Evolutionary conservation across 2,888 invertebrate species (phyloP), one percentile per base, ranked within the genome.

Genomic region (Nomada ruficornis): DNA sequence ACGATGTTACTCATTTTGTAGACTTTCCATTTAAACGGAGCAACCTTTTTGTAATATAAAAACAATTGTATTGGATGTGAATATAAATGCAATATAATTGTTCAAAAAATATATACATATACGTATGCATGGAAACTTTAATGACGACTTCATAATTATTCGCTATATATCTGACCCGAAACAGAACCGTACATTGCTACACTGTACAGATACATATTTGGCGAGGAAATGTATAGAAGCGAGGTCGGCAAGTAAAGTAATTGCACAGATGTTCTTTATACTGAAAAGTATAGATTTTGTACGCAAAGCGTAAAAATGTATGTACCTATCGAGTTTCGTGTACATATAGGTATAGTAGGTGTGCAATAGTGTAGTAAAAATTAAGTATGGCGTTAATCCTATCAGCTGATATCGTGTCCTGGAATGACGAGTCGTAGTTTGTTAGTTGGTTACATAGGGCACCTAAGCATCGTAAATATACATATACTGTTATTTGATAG

Each of bases 331-430:
- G 5, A 47, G 47, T 47, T 47, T 13, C 0, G 47, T 47, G 1
- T 11, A 63, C 54, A 15, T 69, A 11, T 29, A 20, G 44, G 59
- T 23, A 15, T n/a, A 59, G 3, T 47, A 47, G 36, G 36, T 7
- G 5, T 36, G 36, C 7, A 64, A 55, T n/a, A 42, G 70, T 70
- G 26, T 50, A 59, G 68, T 26, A 60, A 71, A 69, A 72, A 75
- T 78, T 72, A 80, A 88, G 80, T 80, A 88, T 88, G 88, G 88
- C 87, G 87, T 86, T 87, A 89, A 88, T 89, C 86, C 89, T 84
- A 89, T 91, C 91, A 91, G 90, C 89, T 91, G 90, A 87, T 87
- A 89, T 87, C 84, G 88, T 90, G 89, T 89, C 88, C 89, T 91
- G 83, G 82, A 72, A 89, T 91, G 91, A 91, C 90, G 89, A 89